Percentiles rank a stretch among this genome's conserved stretches.
These are phyloP conservation scores for Macrotrachela quadricornifera DNA, from an alignment of 1,140 invertebrate genomes.

Conservation along the genomic window DNA sequence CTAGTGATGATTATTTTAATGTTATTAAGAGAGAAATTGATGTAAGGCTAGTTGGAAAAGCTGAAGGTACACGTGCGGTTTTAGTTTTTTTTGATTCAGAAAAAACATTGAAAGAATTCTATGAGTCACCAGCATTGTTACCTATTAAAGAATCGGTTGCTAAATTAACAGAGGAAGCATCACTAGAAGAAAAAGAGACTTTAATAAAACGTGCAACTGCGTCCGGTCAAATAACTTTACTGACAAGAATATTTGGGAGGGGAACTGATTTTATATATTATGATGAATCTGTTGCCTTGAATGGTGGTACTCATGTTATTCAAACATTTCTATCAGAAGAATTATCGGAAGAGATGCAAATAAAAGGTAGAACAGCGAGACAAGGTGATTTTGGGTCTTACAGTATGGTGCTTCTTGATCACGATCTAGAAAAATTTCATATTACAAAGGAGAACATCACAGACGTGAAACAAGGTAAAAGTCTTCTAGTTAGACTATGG, in stretches of 20 bases:
- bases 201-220: neutral
- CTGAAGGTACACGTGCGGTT: neutral
- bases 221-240: neutral
- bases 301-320: neutral
- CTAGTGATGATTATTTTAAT: neutral
- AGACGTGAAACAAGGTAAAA: too few relatives aligned
- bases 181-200: neutral
- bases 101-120: neutral
- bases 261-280: neutral
- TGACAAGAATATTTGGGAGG: neutral
- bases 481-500: too few relatives aligned
- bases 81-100: neutral
- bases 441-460: neutral
- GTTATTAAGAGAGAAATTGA: neutral
- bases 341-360: neutral
- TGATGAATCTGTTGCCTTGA: neutral
- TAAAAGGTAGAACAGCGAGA: neutral
- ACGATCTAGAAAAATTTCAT: neutral
- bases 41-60: neutral
- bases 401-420: neutral
- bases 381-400: neutral
- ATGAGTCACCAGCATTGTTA: neutral
- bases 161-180: neutral
- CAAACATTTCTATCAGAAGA: neutral
- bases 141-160: neutral